These are phyloP conservation scores for Pseudochaenichthys georgianus DNA, from an alignment of 2,797 vertebrate genomes.

Conservation along the genomic window DNA sequence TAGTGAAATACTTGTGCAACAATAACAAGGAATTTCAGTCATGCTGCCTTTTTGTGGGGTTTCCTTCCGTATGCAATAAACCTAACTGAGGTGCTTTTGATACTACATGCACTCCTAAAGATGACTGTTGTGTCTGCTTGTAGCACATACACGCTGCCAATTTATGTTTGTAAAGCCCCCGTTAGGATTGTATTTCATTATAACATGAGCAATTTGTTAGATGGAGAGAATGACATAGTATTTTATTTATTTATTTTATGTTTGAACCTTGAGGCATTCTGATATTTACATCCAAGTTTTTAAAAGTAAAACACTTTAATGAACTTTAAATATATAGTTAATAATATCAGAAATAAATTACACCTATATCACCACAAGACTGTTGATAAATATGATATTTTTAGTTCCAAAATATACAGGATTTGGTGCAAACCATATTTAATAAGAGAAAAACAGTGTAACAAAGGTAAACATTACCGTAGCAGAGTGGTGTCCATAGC, in stretches of 20 bases:
- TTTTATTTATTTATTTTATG: not conserved
- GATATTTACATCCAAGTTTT: not conserved
- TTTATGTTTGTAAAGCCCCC: conserved; percentile 6
- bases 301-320: not conserved
- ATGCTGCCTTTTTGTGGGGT: conserved; percentile 42
- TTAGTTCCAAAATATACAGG: too few relatives aligned
- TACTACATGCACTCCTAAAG: conserved; percentile 5
- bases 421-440: not conserved
- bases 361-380: not conserved
- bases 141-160: conserved; percentile 1
- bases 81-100: conserved; percentile 10
- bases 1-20: conserved; percentile 57
- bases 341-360: not conserved
- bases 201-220: conserved; percentile 8
- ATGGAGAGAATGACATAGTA: not conserved
- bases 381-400: too few relatives aligned
- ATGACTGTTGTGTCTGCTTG: conserved; percentile 21
- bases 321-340: not conserved
- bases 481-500: not conserved
- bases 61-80: conserved; percentile 19
- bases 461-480: not conserved
- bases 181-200: conserved; percentile 13
- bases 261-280: not conserved
- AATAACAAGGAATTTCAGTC: conserved; percentile 55
- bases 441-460: not conserved